phyloP scores from a whole-genome alignment of 1,140 invertebrate genomes.

The Zaprionus gabonicus region DNA sequence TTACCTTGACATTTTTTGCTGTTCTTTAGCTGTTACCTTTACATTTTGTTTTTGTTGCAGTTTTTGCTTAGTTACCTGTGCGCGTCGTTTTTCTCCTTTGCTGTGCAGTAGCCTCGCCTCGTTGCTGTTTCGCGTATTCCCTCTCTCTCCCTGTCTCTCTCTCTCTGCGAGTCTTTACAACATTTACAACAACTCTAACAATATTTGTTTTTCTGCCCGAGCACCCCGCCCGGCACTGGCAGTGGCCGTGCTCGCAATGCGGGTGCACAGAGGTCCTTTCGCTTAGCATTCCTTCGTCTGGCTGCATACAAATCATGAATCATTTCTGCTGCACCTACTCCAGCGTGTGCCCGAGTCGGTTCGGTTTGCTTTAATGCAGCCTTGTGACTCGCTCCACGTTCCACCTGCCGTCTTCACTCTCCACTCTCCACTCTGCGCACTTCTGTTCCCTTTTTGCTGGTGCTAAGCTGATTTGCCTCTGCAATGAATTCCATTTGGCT shows the following conservation, averaged over 20 bases:
- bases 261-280: slow-evolving; percentile 51
- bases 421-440: neutral
- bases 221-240: slow-evolving; percentile 10
- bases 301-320: slow-evolving; percentile 73
- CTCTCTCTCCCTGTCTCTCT: slow-evolving; percentile 8
- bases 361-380: slow-evolving; percentile 67
- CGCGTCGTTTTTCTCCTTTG: slow-evolving; percentile 42
- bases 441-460: slow-evolving; percentile 15
- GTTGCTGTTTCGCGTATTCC: slow-evolving; percentile 33
- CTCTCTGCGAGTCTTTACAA: slow-evolving; percentile 8
- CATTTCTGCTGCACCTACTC: slow-evolving; percentile 68
- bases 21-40: slow-evolving; percentile 40
- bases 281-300: slow-evolving; percentile 58
- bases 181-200: slow-evolving; percentile 68
- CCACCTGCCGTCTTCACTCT: slow-evolving; percentile 12
- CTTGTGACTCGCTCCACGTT: slow-evolving; percentile 55
- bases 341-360: slow-evolving; percentile 52
- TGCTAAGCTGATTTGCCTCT: slow-evolving; percentile 58
- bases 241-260: slow-evolving; percentile 1
- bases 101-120: neutral
- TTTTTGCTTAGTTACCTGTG: slow-evolving; percentile 64
- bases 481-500: slow-evolving; percentile 58
- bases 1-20: slow-evolving; percentile 79
- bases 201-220: slow-evolving; percentile 72
- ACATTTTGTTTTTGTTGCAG: slow-evolving; percentile 38